Base-by-base conservation (phyloP, 1,140 invertebrate genomes). In the Drosophila pallidifrons region DNA sequence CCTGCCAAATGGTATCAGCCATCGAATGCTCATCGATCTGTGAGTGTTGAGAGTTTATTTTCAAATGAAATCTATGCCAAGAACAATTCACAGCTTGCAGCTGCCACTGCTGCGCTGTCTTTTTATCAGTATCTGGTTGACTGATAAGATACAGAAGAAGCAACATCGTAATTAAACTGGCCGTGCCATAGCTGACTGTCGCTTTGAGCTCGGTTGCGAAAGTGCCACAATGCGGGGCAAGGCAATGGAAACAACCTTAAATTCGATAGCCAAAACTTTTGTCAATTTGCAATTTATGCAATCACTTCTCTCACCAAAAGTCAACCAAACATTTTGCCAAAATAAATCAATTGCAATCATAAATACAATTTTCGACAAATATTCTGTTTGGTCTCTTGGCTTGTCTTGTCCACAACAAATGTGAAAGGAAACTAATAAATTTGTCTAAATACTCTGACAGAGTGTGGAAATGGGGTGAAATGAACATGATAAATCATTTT, bases 1-100 rank as follows among this genome's bases (percentile, higher is more conserved):
- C 74, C 57, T 88, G 71, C 83, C 85, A 83, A 55, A 75, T 58
- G 60, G 61, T 47, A 20, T 52, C 55, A 54, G 73, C 55, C 52
- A 63, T 72, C 32, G 66, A 30, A 8, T 64, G 68, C 16, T 63
- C 75, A 79, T 77, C 78, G 52, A 55, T 15, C 32, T 73, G 67
- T 70, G 81, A 46, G 20, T 0, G 25, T 20, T 41, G 46, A n/a
- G 43, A 60, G 67, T 51, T 41, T 5, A n/a, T 11, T n/a, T 57
- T 10, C 11, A 52, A 88, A 55, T 59, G 57, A 45, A 25, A 45
- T 28, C 38, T 45, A 59, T 54, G 51, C 51, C 51, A 54, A 54
- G 51, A 28, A 54, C 51, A 32, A 54, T 13, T 28, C 1, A 51
- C 20, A 11, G 20, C 10, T 11, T 51, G 8, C 8, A 51, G 10